Evolutionary conservation across 1,140 invertebrate species (phyloP).

Genomic region (Drepana arcuata): DNA sequence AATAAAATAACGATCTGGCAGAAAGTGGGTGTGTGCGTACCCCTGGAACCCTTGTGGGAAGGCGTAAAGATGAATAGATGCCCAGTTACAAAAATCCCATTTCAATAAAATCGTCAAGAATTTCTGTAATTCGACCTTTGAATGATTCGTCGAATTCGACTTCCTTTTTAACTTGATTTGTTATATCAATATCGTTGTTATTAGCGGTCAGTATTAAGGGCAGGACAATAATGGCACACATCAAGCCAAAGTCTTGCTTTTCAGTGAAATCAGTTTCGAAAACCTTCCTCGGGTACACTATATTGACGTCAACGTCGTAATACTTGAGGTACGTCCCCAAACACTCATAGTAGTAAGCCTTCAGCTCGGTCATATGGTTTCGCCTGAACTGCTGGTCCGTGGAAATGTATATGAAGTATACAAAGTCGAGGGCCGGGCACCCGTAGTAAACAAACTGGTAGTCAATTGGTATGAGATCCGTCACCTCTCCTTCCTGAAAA

Average conservation of each 20-base stretch:
- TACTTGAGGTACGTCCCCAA: slow-evolving; percentile 16
- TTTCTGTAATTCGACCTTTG: slow-evolving; percentile 10
- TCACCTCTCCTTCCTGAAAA: slow-evolving; percentile 17
- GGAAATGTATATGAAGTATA: slow-evolving; percentile 20
- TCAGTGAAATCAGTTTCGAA: slow-evolving; percentile 24
- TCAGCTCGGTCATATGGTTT: slow-evolving; percentile 13
- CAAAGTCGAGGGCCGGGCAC: slow-evolving; percentile 19
- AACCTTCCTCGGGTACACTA: slow-evolving; percentile 10
- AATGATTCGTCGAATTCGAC: slow-evolving; percentile 15
- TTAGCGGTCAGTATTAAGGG: slow-evolving; percentile 17
- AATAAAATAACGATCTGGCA: too few relatives aligned
- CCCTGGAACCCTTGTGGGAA: too few relatives aligned
- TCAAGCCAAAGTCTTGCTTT: slow-evolving; percentile 18
- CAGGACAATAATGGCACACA: slow-evolving; percentile 8
- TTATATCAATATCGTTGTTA: slow-evolving; percentile 15
- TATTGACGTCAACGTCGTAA: slow-evolving; percentile 17
- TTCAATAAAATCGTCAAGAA: slow-evolving; percentile 26
- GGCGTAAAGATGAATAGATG: too few relatives aligned
- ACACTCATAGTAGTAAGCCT: slow-evolving; percentile 16
- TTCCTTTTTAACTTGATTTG: slow-evolving; percentile 9
- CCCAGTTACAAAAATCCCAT: slow-evolving; percentile 25
- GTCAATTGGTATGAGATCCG: slow-evolving; percentile 19
- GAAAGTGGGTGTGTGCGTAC: too few relatives aligned
- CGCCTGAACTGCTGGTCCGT: slow-evolving; percentile 17
- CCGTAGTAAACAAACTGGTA: slow-evolving; percentile 28